These are phyloP conservation scores for Pristis pectinata DNA, from an alignment of 2,797 vertebrate genomes.

Conservation along the genomic window DNA sequence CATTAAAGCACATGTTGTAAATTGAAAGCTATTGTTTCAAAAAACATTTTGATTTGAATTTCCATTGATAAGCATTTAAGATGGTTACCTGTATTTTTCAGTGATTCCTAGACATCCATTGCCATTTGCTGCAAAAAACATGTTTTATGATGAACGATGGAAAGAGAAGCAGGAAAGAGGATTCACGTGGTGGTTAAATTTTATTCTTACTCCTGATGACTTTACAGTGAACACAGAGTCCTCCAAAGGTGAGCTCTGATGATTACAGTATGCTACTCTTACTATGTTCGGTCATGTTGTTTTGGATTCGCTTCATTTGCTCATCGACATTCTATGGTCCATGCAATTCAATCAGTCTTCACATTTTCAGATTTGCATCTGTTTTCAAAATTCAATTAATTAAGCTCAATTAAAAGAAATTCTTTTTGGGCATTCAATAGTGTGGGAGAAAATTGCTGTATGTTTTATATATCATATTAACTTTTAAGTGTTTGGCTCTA, in stretches of 20 bases:
- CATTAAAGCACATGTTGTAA: not conserved
- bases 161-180: constrained; percentile 88
- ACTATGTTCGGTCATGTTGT: not conserved
- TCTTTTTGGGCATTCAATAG: not conserved
- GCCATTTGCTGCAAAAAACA: constrained; percentile 90
- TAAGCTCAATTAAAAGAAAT: not conserved
- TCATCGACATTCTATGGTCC: too few relatives aligned
- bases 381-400: not conserved
- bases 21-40: not conserved
- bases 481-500: not conserved
- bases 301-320: not conserved
- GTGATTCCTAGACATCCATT: constrained; percentile 85
- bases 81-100: constrained; percentile 45
- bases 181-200: constrained; percentile 95
- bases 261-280: not conserved
- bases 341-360: not conserved
- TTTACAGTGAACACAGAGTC: constrained; percentile 76
- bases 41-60: not conserved
- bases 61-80: not conserved
- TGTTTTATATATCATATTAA: not conserved
- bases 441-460: too few relatives aligned
- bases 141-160: constrained; percentile 96
- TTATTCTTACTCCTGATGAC: constrained; percentile 88
- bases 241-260: constrained; percentile 66
- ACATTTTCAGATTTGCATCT: not conserved